Evolutionary conservation across 2,797 vertebrate genomes (phyloP).

Genomic region (Hozukius guyotensis): DNA sequence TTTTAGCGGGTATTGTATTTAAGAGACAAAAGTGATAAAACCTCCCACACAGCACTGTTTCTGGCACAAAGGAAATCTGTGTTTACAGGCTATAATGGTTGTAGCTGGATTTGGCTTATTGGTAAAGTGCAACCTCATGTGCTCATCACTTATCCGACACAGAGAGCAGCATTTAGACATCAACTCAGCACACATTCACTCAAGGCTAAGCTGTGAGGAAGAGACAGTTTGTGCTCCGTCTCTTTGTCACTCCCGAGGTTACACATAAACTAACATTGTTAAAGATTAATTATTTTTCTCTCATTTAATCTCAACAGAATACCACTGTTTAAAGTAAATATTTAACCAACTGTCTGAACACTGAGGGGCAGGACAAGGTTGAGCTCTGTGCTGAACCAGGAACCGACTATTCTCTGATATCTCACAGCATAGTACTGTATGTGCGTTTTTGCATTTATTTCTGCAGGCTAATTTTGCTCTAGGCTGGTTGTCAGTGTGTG

Average conservation of each 20-base stretch:
- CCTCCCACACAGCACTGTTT: background rate
- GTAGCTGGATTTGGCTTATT: constrained; percentile 13
- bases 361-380: background rate
- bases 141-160: background rate
- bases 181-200: background rate
- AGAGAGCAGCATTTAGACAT: constrained; percentile 12
- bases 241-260: constrained; percentile 21
- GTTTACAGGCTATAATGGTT: constrained; percentile 23
- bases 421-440: background rate
- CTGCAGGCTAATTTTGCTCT: background rate
- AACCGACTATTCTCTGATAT: background rate
- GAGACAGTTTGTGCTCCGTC: background rate
- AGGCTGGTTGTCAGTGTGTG: background rate
- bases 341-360: constrained; percentile 20
- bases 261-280: constrained; percentile 2
- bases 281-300: constrained; percentile 15
- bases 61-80: background rate
- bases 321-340: constrained; percentile 38
- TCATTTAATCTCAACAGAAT: constrained; percentile 12
- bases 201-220: background rate
- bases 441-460: background rate
- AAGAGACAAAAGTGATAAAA: constrained; percentile 19
- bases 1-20: constrained; percentile 9
- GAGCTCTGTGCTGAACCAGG: background rate
- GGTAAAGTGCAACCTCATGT: constrained; percentile 38